phyloP scores from a whole-genome alignment of 2,797 vertebrate species.

The Mustela erminea region DNA sequence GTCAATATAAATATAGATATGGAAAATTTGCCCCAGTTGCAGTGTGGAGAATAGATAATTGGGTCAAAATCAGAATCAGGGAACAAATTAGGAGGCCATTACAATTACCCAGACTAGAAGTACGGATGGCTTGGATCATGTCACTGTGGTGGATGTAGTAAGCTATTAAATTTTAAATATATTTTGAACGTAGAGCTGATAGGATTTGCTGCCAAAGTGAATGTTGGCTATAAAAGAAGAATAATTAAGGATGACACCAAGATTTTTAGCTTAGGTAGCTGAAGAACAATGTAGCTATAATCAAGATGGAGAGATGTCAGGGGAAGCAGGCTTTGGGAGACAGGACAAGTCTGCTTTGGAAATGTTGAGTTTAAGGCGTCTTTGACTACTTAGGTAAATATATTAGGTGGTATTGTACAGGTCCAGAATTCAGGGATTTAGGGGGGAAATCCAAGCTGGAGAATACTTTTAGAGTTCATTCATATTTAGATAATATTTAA shows the following conservation, averaged over 20 bases:
- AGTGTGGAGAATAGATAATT: neutral
- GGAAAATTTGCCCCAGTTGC: neutral
- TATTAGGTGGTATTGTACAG: neutral
- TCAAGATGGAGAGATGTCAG: neutral
- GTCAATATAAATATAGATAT: neutral
- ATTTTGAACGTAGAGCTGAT: neutral
- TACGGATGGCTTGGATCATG: neutral
- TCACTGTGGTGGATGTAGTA: neutral
- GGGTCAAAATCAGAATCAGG: neutral
- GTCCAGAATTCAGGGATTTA: neutral
- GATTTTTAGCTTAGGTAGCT: neutral
- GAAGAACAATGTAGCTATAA: neutral
- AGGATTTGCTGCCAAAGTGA: neutral
- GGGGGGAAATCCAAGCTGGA: neutral
- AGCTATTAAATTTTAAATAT: neutral
- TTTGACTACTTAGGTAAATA: neutral
- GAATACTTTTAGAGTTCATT: neutral
- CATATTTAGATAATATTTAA: neutral
- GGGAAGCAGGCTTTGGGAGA: neutral
- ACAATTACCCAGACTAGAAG: neutral
- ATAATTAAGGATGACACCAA: neutral
- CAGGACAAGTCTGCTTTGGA: neutral
- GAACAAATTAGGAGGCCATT: neutral
- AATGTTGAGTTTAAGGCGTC: neutral
- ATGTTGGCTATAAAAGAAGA: neutral